Percentiles rank a stretch among this genome's conserved stretches.
Conservation (phyloP, 1,140 invertebrate genomes). For the Schmidtea mediterranea region DNA sequence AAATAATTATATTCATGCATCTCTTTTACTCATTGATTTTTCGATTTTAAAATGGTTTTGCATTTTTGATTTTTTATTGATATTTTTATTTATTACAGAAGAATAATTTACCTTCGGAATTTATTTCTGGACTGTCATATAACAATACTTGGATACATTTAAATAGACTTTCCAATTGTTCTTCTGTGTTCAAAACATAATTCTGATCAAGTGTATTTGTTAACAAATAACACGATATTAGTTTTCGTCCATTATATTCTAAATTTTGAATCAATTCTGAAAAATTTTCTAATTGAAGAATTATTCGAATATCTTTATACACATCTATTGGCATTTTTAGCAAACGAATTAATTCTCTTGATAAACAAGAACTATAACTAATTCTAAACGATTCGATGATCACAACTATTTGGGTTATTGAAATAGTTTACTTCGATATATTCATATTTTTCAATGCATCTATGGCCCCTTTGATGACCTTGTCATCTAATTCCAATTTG, state of each 20-base stretch:
- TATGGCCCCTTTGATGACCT: slow-evolving; percentile 59
- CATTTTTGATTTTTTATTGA: no score
- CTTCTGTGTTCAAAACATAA: slow-evolving; percentile 55
- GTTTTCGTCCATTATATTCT: slow-evolving; percentile 59
- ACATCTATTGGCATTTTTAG: slow-evolving; percentile 75
- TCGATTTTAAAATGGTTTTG: no score
- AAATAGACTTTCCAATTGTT: slow-evolving; percentile 32
- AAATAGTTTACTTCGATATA: slow-evolving; percentile 38
- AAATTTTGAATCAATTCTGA: slow-evolving; percentile 55
- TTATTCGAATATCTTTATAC: slow-evolving; percentile 65
- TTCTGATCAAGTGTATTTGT: slow-evolving; percentile 62
- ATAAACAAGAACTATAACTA: slow-evolving; percentile 29
- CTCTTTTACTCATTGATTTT: no score
- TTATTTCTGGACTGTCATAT: no score
- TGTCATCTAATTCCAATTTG: slow-evolving; percentile 71
- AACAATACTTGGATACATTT: no score
- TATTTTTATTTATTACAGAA: no score
- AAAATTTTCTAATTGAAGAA: slow-evolving; percentile 48
- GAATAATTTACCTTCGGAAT: no score
- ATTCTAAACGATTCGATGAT: background rate
- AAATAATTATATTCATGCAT: no score
- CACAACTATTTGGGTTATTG: no score
- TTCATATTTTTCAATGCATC: slow-evolving; percentile 52
- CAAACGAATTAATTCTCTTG: slow-evolving; percentile 63
- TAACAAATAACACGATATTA: slow-evolving; percentile 56